These are phyloP conservation scores for Kryptopterus vitreolus DNA, from an alignment of 2,797 vertebrate species.

Conservation along the genomic window DNA sequence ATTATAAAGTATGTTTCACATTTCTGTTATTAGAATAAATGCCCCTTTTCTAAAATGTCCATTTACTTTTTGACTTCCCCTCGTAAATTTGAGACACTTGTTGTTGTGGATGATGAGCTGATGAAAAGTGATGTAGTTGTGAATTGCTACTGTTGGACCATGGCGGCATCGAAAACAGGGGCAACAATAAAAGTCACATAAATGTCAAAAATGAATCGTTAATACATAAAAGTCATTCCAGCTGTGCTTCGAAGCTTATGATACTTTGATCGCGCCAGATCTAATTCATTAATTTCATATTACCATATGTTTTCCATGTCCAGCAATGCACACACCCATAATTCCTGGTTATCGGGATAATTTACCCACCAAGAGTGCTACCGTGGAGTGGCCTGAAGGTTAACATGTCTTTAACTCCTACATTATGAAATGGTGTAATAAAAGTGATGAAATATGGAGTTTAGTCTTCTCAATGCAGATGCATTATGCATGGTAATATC, in stretches of 20 bases:
- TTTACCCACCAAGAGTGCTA: constrained; percentile 3
- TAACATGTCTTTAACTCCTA: constrained; percentile 44
- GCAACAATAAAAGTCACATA: not conserved
- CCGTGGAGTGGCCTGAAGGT: constrained; percentile 25
- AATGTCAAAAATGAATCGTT: not conserved
- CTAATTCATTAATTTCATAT: not conserved
- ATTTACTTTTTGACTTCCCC: too few species aligned
- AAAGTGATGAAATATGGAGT: constrained; percentile 52
- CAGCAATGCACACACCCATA: not conserved
- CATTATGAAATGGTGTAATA: constrained; percentile 45
- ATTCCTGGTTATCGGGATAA: constrained; percentile 18
- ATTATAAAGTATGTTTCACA: too few species aligned
- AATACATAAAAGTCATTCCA: not conserved
- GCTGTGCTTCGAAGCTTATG: not conserved
- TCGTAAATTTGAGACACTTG: not conserved
- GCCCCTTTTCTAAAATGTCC: too few species aligned
- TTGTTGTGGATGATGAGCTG: not conserved
- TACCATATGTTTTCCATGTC: not conserved
- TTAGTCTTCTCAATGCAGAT: constrained; percentile 43
- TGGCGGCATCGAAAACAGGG: not conserved
- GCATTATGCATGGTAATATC: constrained; percentile 54
- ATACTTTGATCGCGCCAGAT: not conserved
- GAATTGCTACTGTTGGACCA: not conserved
- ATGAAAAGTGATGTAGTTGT: not conserved
- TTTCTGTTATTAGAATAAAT: too few species aligned